Evolutionary conservation across 2,113 vertebrate species (phyloP).

Genomic region (Brachyhypopomus gauderio): DNA sequence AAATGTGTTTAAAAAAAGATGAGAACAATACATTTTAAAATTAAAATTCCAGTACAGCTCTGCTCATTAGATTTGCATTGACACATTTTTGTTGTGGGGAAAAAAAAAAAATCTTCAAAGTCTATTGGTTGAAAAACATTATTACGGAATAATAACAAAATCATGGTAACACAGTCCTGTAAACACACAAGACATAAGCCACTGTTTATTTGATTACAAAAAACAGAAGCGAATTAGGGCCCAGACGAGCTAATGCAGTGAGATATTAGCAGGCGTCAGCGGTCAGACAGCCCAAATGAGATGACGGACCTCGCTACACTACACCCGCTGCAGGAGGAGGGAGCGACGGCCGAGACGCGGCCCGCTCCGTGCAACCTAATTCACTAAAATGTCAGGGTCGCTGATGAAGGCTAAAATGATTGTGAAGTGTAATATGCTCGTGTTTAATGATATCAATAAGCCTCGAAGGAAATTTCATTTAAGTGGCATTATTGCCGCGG

Average conservation of each 20-base stretch:
- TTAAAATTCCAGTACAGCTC: not conserved
- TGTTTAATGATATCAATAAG: constrained; percentile 86
- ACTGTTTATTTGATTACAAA: constrained; percentile 65
- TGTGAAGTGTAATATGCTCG: constrained; percentile 76
- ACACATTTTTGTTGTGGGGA: constrained; percentile 35
- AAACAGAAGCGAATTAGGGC: constrained; percentile 67
- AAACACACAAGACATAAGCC: constrained; percentile 56
- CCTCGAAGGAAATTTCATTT: constrained; percentile 80
- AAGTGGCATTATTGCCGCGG: constrained; percentile 76
- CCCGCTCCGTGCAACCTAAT: constrained; percentile 74
- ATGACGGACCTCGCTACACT: constrained; percentile 77
- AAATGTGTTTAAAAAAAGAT: too few relatives aligned
- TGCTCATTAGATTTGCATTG: constrained; percentile 41
- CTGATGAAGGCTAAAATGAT: constrained; percentile 82
- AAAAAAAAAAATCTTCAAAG: constrained; percentile 9
- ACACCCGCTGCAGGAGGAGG: constrained; percentile 57
- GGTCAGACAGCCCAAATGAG: constrained; percentile 74
- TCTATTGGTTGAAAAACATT: not conserved
- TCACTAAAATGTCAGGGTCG: constrained; percentile 79
- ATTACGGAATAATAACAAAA: constrained; percentile 53
- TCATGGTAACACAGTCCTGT: constrained; percentile 53
- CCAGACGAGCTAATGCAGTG: constrained; percentile 63
- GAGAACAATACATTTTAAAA: not conserved
- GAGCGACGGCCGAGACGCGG: constrained; percentile 64
- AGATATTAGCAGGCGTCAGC: constrained; percentile 71